Evolutionary conservation across 2,113 vertebrate species (phyloP), one percentile per base, ranked within the genome.

Genomic region (Cinclus cinclus): DNA sequence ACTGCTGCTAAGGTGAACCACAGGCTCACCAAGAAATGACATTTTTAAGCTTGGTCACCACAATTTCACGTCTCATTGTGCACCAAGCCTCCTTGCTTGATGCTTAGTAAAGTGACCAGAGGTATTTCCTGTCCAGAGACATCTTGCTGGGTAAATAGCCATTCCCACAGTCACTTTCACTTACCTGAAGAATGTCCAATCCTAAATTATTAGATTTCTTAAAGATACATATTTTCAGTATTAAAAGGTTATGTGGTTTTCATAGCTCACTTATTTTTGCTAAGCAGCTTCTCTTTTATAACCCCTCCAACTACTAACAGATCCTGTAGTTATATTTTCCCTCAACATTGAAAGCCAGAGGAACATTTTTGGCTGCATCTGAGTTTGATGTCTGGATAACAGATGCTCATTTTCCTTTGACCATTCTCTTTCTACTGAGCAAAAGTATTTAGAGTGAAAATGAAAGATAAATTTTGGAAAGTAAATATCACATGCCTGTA

Each of bases 321-420:
- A 84, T 79, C 65, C 21, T 25, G 49, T 52, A 80, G 68, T 88
- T 95, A 22, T 33, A 70, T 91, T 94, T 94, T 94, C 69, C 80
- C 69, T 79, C 49, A 81, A 7, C 9, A 9, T 0, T 27, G 58
- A 75, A 82, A 89, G 63, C 62, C 81, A 92, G 83, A 81, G 41
- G 49, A 91, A 44, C 52, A n/a, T 71, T 94, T 88, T 92, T 94
- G 90, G 79, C 82, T 92, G 67, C 41, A 58, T 79, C 28, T 7
- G 28, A 83, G 25, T 76, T 79, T 92, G 83, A 56, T 80, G 42
- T 92, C 93, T 92, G 84, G 77, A 62, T 37, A 94, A 92, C 91
- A 95, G 74, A 95, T 96, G 91, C 74, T 95, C 13, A 7, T 84
- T 94, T 94, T 91, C 81, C 49, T 84, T 89, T 89, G 83, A 53